Base-by-base conservation (phyloP, 2,888 invertebrate species). In the Neocrepidodera transversa region DNA sequence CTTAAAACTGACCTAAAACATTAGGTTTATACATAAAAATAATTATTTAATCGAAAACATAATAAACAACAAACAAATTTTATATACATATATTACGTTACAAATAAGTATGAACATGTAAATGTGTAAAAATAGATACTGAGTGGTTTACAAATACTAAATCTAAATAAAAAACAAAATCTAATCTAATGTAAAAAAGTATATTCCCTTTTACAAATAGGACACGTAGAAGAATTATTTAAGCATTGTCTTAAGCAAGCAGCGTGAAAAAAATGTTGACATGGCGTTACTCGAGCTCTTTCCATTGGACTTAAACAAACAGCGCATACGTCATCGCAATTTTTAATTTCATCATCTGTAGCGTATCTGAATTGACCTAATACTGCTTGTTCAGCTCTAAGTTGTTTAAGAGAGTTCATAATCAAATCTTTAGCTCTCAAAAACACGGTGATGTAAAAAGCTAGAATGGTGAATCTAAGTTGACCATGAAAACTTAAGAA, bases 221-320 rank as follows among this genome's bases (percentile, higher is more conserved):
- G 91, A 71, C 91, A 91, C 63, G 84, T 83, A 64, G 87, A 84
- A 2, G 87, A 87, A 10, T 84, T 81, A 64, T 87, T 88, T n/a
- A 91, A 81, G 72, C 91, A 91, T 65, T 85, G 84, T 60, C 91
- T 80, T 16, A 92, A 80, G 73, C 92, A 92, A 74, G 88, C 88
- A 0, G 89, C 89, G 74, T 92, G 92, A 78, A 91, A 92, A 74
- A 89, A 84, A 74, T 92, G 92, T 48, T 89, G 88, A 73, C 92
- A 92, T 0, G 91, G 91, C 0, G 91, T 91, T 7, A 91, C 86
- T 32, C 91, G 82, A 0, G 91, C 91, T 5, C 86, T 84, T 50
- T 81, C 81, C 90, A 91, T 90, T 1, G 80, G 74, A 62, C 85
- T 87, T 30, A 92, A 81, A 71, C 92, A 92, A 2, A 92, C 89